Conservation (phyloP, 2,113 vertebrate species). For the Ammospiza nelsoni region DNA sequence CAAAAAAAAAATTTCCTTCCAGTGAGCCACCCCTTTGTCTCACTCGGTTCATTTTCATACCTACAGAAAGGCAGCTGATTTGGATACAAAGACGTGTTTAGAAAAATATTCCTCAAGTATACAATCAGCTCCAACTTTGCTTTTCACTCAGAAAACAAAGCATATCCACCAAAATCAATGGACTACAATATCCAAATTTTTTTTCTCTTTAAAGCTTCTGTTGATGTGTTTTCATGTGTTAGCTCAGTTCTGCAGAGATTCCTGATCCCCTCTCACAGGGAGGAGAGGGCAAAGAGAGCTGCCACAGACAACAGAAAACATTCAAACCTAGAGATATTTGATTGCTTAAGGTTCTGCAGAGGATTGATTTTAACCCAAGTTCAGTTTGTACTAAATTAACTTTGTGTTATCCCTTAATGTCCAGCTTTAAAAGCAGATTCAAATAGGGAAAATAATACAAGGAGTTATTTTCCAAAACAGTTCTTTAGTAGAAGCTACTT, state of each 20-base stretch:
- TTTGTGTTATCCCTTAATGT: not conserved
- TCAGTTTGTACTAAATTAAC: not conserved
- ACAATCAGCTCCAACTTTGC: not conserved
- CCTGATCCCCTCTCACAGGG: not conserved
- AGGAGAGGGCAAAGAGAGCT: not conserved
- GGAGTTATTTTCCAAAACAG: not conserved
- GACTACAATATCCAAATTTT: not conserved
- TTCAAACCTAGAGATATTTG: not conserved
- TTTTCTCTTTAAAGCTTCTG: not conserved
- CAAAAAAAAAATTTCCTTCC: not conserved
- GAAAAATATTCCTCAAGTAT: not conserved
- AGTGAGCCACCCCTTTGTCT: not conserved
- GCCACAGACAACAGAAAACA: not conserved
- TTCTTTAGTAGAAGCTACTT: not conserved
- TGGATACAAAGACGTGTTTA: not conserved
- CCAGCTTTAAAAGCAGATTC: not conserved
- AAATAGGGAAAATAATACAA: not conserved
- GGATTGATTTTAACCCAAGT: not conserved
- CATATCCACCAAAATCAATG: not conserved
- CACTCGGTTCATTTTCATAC: rapidly evolving
- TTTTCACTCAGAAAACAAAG: not conserved
- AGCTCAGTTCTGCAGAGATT: not conserved
- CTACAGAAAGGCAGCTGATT: not conserved
- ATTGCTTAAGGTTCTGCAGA: not conserved
- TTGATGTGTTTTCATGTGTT: not conserved